Evolutionary conservation across 1,140 invertebrate genomes (phyloP).

Genomic region (Drosophila lowei): DNA sequence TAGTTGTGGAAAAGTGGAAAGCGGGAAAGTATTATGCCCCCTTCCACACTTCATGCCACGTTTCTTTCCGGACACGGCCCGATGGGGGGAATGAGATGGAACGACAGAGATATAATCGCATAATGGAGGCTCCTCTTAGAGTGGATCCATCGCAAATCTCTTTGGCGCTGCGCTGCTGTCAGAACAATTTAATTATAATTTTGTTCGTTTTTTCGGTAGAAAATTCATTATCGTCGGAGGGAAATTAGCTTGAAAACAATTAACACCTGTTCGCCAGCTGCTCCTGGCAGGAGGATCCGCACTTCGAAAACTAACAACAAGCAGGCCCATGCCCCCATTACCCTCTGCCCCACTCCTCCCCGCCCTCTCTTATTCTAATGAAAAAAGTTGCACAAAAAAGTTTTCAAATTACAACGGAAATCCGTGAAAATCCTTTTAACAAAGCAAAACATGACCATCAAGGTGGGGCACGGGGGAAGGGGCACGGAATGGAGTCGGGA

Average conservation of each 20-base stretch:
- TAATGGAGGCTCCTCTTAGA: not conserved
- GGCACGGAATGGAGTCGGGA: conserved; percentile 1
- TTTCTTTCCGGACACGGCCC: not conserved
- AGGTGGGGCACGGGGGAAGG: not conserved
- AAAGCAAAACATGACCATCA: conserved; percentile 67
- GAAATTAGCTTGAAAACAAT: conserved; percentile 80
- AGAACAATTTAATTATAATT: conserved; percentile 75
- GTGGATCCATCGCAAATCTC: conserved; percentile 16
- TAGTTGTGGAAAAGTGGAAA: not conserved
- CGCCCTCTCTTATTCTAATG: conserved; percentile 61
- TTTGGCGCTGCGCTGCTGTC: conserved; percentile 53
- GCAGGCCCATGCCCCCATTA: no score
- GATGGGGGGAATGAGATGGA: not conserved
- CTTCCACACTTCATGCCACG: not conserved
- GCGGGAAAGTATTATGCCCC: not conserved
- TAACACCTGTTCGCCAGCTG: conserved; percentile 74
- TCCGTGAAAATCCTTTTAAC: conserved; percentile 82
- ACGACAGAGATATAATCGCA: not conserved
- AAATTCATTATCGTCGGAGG: conserved; percentile 68
- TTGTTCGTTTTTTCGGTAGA: conserved; percentile 27
- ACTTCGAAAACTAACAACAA: conserved; percentile 64
- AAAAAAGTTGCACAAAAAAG: conserved; percentile 79
- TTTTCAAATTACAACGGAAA: conserved; percentile 82
- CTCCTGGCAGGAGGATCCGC: conserved; percentile 51
- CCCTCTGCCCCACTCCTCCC: not conserved